Evolutionary conservation across 2,797 vertebrate genomes (phyloP), one percentile per base, ranked within the genome.

Genomic region (Cynodonichthys magdalenae): DNA sequence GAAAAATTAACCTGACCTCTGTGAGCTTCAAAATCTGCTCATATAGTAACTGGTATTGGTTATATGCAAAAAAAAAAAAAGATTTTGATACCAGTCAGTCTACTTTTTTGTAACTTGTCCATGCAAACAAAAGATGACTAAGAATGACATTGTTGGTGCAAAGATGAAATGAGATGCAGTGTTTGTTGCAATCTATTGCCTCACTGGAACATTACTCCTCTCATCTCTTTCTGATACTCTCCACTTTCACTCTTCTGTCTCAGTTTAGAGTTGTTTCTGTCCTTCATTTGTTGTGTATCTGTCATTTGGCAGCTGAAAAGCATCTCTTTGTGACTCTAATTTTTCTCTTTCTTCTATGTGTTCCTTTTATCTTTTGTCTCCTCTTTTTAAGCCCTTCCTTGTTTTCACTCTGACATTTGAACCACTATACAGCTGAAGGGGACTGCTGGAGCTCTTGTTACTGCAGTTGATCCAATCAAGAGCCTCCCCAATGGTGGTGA

Each of bases 391-490:
- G 17, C 45, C 59, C 59, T 66, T 18, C 49, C 55, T 55, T 14
- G 56, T 63, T 53, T 70, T 76, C 59, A 78, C 36, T 41, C 49
- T 5, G 0, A 46, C 48, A 54, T 63, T 71, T 62, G 14, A 66
- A 53, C 58, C 63, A 76, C 39, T 54, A 81, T 75, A 69, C 66
- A 75, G 77, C 79, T 78, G 57, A 63, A 48, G 68, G 75, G 80
- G 58, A 66, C 69, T 70, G 52, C 71, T 44, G 58, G 41, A 70
- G 74, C 64, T 80, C 78, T 63, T 56, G 68, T 66, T 81, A 66
- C 74, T 74, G 72, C 69, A 79, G 64, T 85, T 85, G 66, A 80
- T 84, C 71, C 60, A 75, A 81, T 83, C 77, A 82, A 82, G 62
- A 79, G 67, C 72, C 63, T 53, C 69, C 63, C 69, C 65, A 75